Conservation (phyloP, 1,140 invertebrate species). For the Amyelois transitella region DNA sequence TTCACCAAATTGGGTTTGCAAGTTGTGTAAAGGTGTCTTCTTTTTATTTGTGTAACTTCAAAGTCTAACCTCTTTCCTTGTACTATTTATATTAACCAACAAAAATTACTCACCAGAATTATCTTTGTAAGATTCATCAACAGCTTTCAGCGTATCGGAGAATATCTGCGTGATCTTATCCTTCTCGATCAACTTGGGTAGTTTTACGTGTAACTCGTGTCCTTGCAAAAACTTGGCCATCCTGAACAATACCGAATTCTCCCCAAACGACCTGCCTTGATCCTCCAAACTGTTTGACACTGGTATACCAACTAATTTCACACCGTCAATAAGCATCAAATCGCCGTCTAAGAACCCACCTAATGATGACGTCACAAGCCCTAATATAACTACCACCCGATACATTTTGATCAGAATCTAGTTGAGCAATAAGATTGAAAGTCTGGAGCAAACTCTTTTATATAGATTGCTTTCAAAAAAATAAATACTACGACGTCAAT, state of each 20-base stretch:
- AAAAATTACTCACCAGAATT: conserved; percentile 46
- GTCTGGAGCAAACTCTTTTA: conserved; percentile 53
- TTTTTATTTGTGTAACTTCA: no score
- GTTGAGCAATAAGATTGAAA: conserved; percentile 59
- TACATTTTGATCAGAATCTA: conserved; percentile 49
- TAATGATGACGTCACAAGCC: conserved; percentile 20
- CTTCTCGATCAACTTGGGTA: conserved; percentile 78
- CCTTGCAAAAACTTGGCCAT: conserved; percentile 79
- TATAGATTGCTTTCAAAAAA: conserved; percentile 70
- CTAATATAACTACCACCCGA: conserved; percentile 30
- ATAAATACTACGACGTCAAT: conserved; percentile 44
- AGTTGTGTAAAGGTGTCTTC: no score
- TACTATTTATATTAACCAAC: background rate
- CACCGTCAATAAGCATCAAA: conserved; percentile 77
- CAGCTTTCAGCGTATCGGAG: conserved; percentile 55
- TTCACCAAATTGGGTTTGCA: no score
- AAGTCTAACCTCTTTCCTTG: background rate
- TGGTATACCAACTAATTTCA: conserved; percentile 75
- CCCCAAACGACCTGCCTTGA: conserved; percentile 69
- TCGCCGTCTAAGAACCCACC: conserved; percentile 60
- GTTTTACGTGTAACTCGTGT: conserved; percentile 81
- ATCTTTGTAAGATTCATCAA: conserved; percentile 61
- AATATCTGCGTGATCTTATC: conserved; percentile 60
- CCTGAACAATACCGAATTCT: conserved; percentile 71
- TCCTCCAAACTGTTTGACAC: conserved; percentile 61